Conservation (phyloP, 2,113 vertebrate genomes). For the Carlito syrichta region DNA sequence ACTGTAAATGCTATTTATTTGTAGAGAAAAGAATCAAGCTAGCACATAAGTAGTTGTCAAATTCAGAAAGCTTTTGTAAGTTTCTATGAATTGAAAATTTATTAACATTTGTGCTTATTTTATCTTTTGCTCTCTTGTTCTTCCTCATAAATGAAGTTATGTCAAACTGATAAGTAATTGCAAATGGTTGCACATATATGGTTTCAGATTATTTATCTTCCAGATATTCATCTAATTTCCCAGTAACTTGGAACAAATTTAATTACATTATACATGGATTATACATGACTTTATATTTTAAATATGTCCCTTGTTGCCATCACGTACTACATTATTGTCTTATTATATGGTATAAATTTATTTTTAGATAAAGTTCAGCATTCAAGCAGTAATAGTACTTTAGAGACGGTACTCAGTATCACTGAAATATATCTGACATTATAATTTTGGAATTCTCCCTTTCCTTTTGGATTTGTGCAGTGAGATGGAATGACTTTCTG, state of each 20-base stretch:
- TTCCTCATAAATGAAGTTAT: neutral
- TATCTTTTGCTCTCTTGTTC: neutral
- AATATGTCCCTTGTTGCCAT: neutral
- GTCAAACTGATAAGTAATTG: neutral
- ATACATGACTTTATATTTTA: neutral
- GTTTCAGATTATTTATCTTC: slow-evolving; percentile 16
- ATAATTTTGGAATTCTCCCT: slow-evolving; percentile 1
- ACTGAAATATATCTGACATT: neutral
- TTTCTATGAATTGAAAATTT: slow-evolving; percentile 30
- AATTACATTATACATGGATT: neutral
- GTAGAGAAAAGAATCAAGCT: neutral
- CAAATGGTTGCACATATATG: neutral
- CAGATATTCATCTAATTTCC: neutral
- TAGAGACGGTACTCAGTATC: neutral
- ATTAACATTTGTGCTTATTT: slow-evolving; percentile 1
- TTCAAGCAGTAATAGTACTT: neutral
- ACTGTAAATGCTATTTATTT: slow-evolving; percentile 22
- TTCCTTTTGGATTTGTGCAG: neutral
- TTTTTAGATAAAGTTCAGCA: slow-evolving; percentile 1
- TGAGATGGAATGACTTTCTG: neutral
- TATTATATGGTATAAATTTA: neutral
- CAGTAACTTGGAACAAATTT: neutral
- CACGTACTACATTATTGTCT: neutral
- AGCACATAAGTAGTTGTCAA: neutral
- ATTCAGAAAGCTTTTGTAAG: slow-evolving; percentile 2